Evolutionary conservation across 2,113 vertebrate genomes (phyloP), one percentile per base, ranked within the genome.

Genomic region (Trichechus manatus): DNA sequence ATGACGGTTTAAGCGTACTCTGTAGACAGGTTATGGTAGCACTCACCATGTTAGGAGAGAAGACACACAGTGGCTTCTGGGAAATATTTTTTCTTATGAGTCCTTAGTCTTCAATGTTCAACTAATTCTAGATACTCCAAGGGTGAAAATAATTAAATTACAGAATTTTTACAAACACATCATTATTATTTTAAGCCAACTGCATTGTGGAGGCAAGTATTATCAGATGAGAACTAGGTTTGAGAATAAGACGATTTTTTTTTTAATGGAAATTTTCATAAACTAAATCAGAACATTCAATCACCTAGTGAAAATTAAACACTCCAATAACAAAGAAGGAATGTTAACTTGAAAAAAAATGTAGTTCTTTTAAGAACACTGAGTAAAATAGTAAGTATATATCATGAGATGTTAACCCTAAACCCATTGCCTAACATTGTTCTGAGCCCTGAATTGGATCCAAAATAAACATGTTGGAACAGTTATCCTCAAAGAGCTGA

Each of bases 181-280:
- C 17, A 13, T 56, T n/a, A 31, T 70, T 31, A 79, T 29, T 92
- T 85, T 56, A 61, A 95, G 13, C 79, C 68, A 90, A 75, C 2
- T 77, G 8, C 8, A 27, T 79, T 64, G 27, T 5, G 17, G 29
- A 79, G 72, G 29, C 22, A 82, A 82, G 83, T 87, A 72, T 72
- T 88, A 47, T 53, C 61, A 87, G 79, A 78, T 66, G 10, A 95
- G 27, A 95, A 92, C 15, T 81, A 68, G 47, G 85, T 47, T 39
- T 53, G 19, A 25, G 70, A 33, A 83, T 31, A 64, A 81, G 74
- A 14, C 82, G 9, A 61, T 75, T 22, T 82, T 93, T 93, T 96
- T 91, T 61, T 74, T 31, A 33, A 72, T 66, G 15, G 50, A 78
- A 93, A 78, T 78, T 27, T 85, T 82, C 74, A 79, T 63, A 9